phyloP scores from a whole-genome alignment of 1,140 invertebrate species.

The Nasonia longicornis region DNA sequence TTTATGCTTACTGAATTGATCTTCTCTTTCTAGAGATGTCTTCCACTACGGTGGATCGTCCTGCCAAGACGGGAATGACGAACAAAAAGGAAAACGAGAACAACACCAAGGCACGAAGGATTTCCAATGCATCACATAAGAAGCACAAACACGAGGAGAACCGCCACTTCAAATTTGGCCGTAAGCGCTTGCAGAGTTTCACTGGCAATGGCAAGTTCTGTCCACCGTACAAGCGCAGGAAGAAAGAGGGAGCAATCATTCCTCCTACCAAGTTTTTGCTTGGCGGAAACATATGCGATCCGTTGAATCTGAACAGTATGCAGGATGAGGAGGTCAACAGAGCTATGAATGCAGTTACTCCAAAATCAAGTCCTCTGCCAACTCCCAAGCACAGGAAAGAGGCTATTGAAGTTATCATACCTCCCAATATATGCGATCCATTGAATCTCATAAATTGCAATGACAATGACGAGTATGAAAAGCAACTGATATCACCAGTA shows the following conservation, averaged over 20 bases:
- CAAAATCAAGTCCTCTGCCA: slow-evolving; percentile 89
- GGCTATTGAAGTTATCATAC: slow-evolving; percentile 90
- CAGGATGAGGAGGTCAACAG: slow-evolving; percentile 89
- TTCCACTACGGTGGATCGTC: slow-evolving; percentile 59
- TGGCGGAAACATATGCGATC: slow-evolving; percentile 95
- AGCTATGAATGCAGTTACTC: slow-evolving; percentile 88
- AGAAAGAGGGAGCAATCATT: slow-evolving; percentile 78
- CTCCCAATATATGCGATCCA: slow-evolving; percentile 91
- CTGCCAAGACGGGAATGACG: slow-evolving; percentile 54
- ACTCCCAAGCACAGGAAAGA: slow-evolving; percentile 85
- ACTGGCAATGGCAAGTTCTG: slow-evolving; percentile 66
- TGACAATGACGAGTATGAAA: slow-evolving; percentile 85
- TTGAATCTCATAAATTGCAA: slow-evolving; percentile 85
- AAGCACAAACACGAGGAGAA: slow-evolving; percentile 66
- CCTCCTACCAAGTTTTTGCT: slow-evolving; percentile 93
- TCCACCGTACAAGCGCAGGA: slow-evolving; percentile 74
- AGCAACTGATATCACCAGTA: slow-evolving; percentile 76
- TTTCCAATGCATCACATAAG: slow-evolving; percentile 58
- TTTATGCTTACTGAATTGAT: not conserved
- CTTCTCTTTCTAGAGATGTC: slow-evolving; percentile 55
- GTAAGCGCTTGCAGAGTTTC: slow-evolving; percentile 72
- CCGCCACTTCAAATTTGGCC: slow-evolving; percentile 65
- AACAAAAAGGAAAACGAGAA: slow-evolving; percentile 63
- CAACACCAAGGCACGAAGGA: slow-evolving; percentile 55
- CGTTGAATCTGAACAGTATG: slow-evolving; percentile 92